These are phyloP conservation scores for Odiellus spinosus DNA, from an alignment of 2,888 invertebrate genomes.

Conservation along the genomic window DNA sequence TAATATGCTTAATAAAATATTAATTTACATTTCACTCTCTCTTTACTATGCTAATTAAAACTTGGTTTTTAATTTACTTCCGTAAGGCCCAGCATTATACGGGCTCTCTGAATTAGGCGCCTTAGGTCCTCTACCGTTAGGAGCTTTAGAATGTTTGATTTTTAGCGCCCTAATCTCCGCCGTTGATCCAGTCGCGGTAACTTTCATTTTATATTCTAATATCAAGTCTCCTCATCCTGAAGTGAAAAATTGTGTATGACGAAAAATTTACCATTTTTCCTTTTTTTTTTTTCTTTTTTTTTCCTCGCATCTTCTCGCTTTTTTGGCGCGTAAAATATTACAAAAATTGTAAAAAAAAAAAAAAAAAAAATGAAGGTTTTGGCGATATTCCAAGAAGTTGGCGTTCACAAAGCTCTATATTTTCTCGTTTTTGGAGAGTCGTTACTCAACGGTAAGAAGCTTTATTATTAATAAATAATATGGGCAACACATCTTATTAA, in stretches of 20 bases:
- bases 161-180: constrained; percentile 40
- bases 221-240: too few relatives aligned
- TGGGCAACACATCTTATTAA: too few relatives aligned
- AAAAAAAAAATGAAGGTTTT: too few relatives aligned
- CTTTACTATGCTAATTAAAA: too few relatives aligned
- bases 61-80: too few relatives aligned
- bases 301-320: constrained; percentile 1
- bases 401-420: constrained; percentile 40
- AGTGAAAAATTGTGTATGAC: too few relatives aligned
- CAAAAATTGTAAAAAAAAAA: too few relatives aligned
- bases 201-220: constrained; percentile 1
- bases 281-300: constrained; percentile 6
- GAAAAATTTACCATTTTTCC: constrained; percentile 2
- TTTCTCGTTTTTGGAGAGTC: constrained; percentile 43
- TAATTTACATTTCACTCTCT: too few relatives aligned
- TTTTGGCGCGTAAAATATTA: background rate
- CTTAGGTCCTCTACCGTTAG: constrained; percentile 13
- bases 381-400: constrained; percentile 39
- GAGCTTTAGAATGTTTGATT: constrained; percentile 26
- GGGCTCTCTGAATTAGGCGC: constrained; percentile 17
- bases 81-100: constrained; percentile 21
- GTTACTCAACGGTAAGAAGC: constrained; percentile 35
- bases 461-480: background rate
- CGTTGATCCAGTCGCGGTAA: constrained; percentile 42
- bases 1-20: too few relatives aligned